Conservation (phyloP, 2,888 invertebrate genomes). For the Zygaena filipendulae region DNA sequence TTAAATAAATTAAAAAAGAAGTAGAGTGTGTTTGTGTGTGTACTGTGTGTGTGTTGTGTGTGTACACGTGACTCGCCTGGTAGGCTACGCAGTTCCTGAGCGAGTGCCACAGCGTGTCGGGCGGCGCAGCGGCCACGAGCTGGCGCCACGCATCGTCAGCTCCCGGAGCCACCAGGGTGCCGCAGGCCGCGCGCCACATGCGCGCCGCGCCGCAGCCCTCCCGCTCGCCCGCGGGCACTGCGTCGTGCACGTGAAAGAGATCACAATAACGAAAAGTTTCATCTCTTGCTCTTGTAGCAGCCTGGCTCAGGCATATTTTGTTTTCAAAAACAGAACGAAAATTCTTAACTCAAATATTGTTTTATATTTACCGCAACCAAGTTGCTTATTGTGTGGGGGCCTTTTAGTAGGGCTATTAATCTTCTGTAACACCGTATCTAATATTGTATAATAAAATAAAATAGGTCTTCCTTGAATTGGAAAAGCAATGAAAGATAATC, state of each 20-base stretch:
- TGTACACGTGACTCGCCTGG: too few relatives aligned
- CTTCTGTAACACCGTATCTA: too few relatives aligned
- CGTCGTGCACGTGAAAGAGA: not conserved
- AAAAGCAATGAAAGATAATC: conserved; percentile 18
- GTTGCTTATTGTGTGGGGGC: too few relatives aligned
- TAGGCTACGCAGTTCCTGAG: conserved; percentile 51
- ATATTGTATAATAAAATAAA: too few relatives aligned
- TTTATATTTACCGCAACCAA: too few relatives aligned
- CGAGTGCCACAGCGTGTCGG: conserved; percentile 48
- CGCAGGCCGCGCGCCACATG: conserved; percentile 50
- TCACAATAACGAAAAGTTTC: not conserved
- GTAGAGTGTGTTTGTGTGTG: too few relatives aligned
- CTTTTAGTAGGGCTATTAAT: too few relatives aligned
- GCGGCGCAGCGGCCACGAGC: conserved; percentile 33
- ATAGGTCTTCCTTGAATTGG: too few relatives aligned
- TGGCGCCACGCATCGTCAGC: conserved; percentile 41
- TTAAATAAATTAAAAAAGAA: too few relatives aligned
- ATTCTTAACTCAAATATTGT: too few relatives aligned
- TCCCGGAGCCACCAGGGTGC: conserved; percentile 33
- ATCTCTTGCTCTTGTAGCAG: not conserved
- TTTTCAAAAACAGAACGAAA: too few relatives aligned
- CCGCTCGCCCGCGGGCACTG: conserved; percentile 25
- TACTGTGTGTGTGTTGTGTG: too few relatives aligned
- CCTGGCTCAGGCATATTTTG: conserved; percentile 1
- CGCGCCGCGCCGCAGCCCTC: conserved; percentile 42